Evolutionary conservation across 2,797 vertebrate genomes (phyloP), one percentile per base, ranked within the genome.

Genomic region (Myripristis jacobus): DNA sequence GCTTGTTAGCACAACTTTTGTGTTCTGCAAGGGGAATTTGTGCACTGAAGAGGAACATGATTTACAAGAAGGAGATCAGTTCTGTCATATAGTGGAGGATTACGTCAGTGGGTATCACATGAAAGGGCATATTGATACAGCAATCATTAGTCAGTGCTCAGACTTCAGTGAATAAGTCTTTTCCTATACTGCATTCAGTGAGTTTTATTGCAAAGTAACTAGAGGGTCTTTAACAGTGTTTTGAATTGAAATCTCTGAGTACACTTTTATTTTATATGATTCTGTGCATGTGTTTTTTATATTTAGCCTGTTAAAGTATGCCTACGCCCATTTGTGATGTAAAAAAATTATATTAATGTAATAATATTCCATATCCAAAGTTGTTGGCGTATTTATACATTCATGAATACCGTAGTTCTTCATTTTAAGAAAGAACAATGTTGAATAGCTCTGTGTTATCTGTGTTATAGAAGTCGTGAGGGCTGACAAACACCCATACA

Each of bases 61-160:
- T 70, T 67, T 61, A 63, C 19, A 72, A 19, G 13, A 46, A 73
- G 48, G 6, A 61, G 60, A 68, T 70, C 13, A 50, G 9, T 66
- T 0, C 54, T 50, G 54, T 65, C 29, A 62, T 31, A 70, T 3
- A 65, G 13, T 36, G 15, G 48, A 38, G 44, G 25, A 36, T 64
- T 71, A 38, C n/a, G 67, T 52, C 10, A 70, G 44, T 34, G 62
- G 43, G 68, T 21, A 16, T 41, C 8, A 6, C 46, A 44, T 57
- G 27, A 60, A 50, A 41, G 47, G 69, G 64, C 43, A 69, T 38
- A 69, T 66, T 54, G 24, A 77, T 80, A 75, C 13, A 41, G 25
- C 50, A 41, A 25, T 58, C 41, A 70, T 76, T 66, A 73, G 44
- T 80, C 66, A 73, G 48, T 56, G 41, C 46, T 52, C 36, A 70